A percentile compares a stretch with the other conserved stretches of the same genome.
Conservation (phyloP, 2,888 invertebrate genomes). For the Cactoblastis cactorum region DNA sequence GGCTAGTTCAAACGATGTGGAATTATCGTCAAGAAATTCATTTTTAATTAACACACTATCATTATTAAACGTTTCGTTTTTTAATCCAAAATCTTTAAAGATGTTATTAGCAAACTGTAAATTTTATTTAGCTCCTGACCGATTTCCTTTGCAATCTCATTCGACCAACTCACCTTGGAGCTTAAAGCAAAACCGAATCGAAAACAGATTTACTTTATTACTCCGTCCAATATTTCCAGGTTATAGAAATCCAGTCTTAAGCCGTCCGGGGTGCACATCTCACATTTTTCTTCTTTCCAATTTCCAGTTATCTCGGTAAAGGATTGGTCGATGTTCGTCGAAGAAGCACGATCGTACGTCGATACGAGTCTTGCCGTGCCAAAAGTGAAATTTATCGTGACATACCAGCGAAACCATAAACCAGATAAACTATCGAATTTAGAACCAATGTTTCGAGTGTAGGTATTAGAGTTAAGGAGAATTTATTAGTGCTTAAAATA, state of each 20-base stretch:
- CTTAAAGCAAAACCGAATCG: conserved; percentile 7
- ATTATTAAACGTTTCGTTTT: no score
- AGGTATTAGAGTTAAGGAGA: conserved; percentile 1
- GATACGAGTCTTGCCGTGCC: conserved; percentile 51
- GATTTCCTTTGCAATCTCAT: neutral
- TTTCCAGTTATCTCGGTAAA: conserved; percentile 54
- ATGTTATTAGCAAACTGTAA: neutral
- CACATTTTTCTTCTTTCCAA: conserved; percentile 31
- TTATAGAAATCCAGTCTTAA: conserved; percentile 11
- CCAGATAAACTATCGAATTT: conserved; percentile 18
- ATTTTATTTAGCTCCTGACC: conserved; percentile 1
- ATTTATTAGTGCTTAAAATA: conserved; percentile 5
- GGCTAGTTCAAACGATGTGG: no score
- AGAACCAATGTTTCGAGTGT: conserved; percentile 8
- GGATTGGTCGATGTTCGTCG: conserved; percentile 46
- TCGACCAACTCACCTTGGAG: conserved; percentile 4
- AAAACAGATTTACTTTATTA: conserved; percentile 12
- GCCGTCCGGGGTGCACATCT: conserved; percentile 21
- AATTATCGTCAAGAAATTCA: no score
- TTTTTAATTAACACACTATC: no score
- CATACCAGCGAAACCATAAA: conserved; percentile 45
- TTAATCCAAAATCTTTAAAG: neutral
- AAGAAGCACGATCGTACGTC: conserved; percentile 44
- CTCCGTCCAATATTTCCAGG: conserved; percentile 10
- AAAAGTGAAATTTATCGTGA: conserved; percentile 58